Percentiles rank a stretch among this genome's conserved stretches.
These are phyloP conservation scores for Drosophila stalkeri DNA, from an alignment of 2,888 invertebrate genomes.

Conservation along the genomic window DNA sequence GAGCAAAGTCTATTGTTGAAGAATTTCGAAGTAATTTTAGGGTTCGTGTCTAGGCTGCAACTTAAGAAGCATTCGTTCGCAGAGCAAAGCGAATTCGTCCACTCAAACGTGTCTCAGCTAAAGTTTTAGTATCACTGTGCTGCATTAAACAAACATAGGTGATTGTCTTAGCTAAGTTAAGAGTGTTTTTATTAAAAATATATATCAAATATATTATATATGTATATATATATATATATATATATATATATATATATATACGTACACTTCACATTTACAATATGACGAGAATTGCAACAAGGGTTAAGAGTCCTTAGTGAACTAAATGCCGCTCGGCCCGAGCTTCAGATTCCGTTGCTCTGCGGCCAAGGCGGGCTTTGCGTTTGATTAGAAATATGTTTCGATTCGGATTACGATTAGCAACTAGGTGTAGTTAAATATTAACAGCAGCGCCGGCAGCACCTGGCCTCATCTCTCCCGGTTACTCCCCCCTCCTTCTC, in stretches of 20 bases:
- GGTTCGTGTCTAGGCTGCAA: background rate
- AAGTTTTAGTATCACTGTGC: background rate
- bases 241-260: conserved; percentile 36
- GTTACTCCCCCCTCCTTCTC: background rate
- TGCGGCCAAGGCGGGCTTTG: conserved; percentile 18
- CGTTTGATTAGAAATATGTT: conserved; percentile 59
- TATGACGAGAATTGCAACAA: conserved; percentile 80
- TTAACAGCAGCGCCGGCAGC: conserved; percentile 50
- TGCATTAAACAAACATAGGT: background rate
- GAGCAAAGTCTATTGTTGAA: background rate
- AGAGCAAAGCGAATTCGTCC: background rate
- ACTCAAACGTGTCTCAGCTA: background rate
- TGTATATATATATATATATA: conserved; percentile 22
- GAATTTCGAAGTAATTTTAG: background rate
- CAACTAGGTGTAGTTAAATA: conserved; percentile 55
- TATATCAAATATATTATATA: conserved; percentile 8
- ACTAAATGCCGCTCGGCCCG: conserved; percentile 31
- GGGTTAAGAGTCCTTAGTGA: conserved; percentile 58
- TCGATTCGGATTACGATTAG: conserved; percentile 57
- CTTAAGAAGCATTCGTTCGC: no score
- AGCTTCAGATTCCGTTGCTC: conserved; percentile 3
- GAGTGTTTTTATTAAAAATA: conserved; percentile 67
- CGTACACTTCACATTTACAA: conserved; percentile 72
- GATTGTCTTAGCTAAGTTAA: conserved; percentile 52
- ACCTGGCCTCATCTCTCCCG: conserved; percentile 22